Evolutionary conservation across 1,140 invertebrate species (phyloP), one percentile per base, ranked within the genome.

Genomic region (Megathymus violae): DNA sequence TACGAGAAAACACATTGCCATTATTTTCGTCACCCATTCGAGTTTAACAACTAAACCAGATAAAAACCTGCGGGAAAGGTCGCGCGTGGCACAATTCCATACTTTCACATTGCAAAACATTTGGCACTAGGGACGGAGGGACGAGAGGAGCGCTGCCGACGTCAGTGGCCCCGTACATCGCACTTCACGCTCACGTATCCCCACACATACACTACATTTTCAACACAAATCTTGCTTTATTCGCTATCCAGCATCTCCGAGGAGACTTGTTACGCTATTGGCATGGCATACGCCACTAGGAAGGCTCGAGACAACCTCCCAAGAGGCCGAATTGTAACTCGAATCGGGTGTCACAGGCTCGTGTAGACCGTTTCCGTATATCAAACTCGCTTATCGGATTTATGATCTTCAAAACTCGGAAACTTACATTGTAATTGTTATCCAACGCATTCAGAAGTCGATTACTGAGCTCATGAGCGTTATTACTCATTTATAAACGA

Each of bases 381-480:
- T 86, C 76, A 65, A 66, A 78, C 76, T 78, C 59, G 69, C 75
- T 85, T 87, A 76, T 80, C 76, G 64, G 69, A 74, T 67, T 79
- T 88, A 79, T 65, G 65, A 66, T 82, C 75, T 77, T 87, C 75
- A 80, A 86, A 91, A 82, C 76, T 82, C 82, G 76, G 62, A 88
- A 89, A 91, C 90, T 91, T 91, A 91, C 90, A 91, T 91, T 91
- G 90, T 91, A 91, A 89, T 89, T 89, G 82, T 82, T 91, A 90
- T 91, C 90, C 90, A 91, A 88, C 82, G 90, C 90, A 91, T 91
- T 91, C 84, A 91, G 90, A 85, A 91, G 90, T 86, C 90, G 90
- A 88, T 91, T 90, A 88, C 88, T 91, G 81, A 91, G 85, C 81
- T 91, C 90, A 91, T 91, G 85, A 91, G 90, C 90, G 86, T 89